Evolutionary conservation across 1,140 invertebrate species (phyloP).

Genomic region (Bombus picipes): DNA sequence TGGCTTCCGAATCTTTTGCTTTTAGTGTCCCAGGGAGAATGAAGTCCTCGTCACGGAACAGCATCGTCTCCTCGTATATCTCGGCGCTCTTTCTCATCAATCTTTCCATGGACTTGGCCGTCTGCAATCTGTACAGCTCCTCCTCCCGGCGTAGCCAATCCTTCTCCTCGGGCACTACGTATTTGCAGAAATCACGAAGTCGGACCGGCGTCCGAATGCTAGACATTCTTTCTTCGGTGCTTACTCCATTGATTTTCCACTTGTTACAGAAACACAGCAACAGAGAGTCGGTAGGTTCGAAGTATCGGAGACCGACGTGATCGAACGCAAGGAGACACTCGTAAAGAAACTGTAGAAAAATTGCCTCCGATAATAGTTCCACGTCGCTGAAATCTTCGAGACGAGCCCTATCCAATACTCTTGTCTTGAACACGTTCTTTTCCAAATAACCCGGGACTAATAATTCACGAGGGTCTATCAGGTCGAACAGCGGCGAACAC

Average conservation of each 20-base stretch:
- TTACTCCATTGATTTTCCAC: constrained; percentile 73
- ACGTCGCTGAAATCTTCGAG: constrained; percentile 67
- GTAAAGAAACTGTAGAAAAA: constrained; percentile 72
- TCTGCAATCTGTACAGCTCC: constrained; percentile 52
- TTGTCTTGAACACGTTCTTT: constrained; percentile 25
- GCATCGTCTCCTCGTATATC: constrained; percentile 34
- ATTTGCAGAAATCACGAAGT: constrained; percentile 83
- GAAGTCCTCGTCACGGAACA: constrained; percentile 64
- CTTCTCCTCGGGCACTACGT: constrained; percentile 81
- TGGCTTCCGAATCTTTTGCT: constrained; percentile 24
- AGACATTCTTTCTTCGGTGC: constrained; percentile 76
- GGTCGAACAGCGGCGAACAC: constrained; percentile 45
- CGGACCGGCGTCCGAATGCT: constrained; percentile 82
- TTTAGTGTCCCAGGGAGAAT: constrained; percentile 62
- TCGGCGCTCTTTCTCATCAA: constrained; percentile 53
- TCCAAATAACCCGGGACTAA: constrained; percentile 52
- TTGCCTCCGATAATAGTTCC: constrained; percentile 52
- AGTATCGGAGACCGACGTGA: constrained; percentile 75
- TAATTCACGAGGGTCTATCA: constrained; percentile 59
- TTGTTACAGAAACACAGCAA: constrained; percentile 80
- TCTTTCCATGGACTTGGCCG: constrained; percentile 49
- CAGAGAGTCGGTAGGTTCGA: constrained; percentile 79
- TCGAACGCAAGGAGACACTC: constrained; percentile 81
- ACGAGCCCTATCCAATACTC: constrained; percentile 16
- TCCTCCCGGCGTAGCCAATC: constrained; percentile 82